Evolutionary conservation across 2,888 invertebrate species (phyloP).

Genomic region (Helleia helle): DNA sequence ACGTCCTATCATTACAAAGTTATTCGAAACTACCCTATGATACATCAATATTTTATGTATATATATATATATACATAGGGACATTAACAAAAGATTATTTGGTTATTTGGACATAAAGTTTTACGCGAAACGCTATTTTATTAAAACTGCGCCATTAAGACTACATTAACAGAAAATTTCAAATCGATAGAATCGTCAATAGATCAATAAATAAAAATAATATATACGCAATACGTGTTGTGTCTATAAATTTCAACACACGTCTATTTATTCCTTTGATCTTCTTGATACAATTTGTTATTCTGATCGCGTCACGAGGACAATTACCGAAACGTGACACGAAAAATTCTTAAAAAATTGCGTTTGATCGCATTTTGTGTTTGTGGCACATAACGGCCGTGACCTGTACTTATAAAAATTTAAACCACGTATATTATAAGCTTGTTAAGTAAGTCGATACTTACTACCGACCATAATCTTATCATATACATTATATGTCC

Average conservation of each 20-base stretch:
- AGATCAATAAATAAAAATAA: conserved; percentile 48
- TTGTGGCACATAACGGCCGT: conserved; percentile 1
- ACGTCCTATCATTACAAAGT: too few relatives aligned
- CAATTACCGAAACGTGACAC: conserved; percentile 64
- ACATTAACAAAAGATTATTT: too few relatives aligned
- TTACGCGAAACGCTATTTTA: too few relatives aligned
- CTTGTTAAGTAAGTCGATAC: conserved; percentile 8
- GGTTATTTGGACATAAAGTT: too few relatives aligned
- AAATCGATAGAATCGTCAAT: too few relatives aligned
- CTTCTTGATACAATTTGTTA: conserved; percentile 58
- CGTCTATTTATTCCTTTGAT: conserved; percentile 69
- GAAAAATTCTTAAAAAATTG: conserved; percentile 54
- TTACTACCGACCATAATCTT: not conserved
- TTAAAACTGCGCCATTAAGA: too few relatives aligned
- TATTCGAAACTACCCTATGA: too few relatives aligned
- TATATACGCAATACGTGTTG: conserved; percentile 45
- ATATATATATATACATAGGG: too few relatives aligned
- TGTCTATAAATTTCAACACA: conserved; percentile 64
- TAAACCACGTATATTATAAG: not conserved
- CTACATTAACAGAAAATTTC: too few relatives aligned
- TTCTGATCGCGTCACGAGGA: conserved; percentile 51
- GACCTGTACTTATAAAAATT: conserved; percentile 4
- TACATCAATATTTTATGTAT: too few relatives aligned
- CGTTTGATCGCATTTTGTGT: conserved; percentile 23
- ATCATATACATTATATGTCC: not conserved